Evolutionary conservation across 2,888 invertebrate species (phyloP), one percentile per base, ranked within the genome.

Genomic region (Pristionchus mayeri): DNA sequence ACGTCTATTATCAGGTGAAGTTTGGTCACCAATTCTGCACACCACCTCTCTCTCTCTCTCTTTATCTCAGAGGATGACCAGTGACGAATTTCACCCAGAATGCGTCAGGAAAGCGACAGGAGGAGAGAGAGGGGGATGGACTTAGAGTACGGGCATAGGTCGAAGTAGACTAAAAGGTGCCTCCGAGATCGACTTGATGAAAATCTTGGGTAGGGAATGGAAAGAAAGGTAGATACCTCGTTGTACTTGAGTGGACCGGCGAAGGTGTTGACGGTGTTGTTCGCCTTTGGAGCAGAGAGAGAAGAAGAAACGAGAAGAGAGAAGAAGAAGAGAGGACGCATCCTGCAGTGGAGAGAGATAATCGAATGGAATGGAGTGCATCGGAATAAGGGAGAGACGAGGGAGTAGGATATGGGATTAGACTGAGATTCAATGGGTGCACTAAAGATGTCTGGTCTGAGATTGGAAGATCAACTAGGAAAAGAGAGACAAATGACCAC

Each of bases 251-350:
- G n/a, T 30, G 60, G 44, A 3, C 82, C 82, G 13, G 82, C 82
- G n/a, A 37, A 89, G 3, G 89, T 89, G 85, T 89, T 89, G 13
- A 89, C 89, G 2, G 88, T 86, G 82, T 88, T 87, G 52, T 85
- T 85, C 3, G 86, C 87, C 24, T 44, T 37, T 0, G 71, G 71
- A 6, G 30, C 86, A 85, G 27, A 85, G 85, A 21, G 85, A 34
- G 40, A 60, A 63, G 78, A 7, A 0, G 71, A n/a, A 13, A 44
- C 37, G 40, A 71, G 44, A 24, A 85, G 37, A 7, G 67, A 50
- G 13, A 86, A 27, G 27, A 87, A 78, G 34, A 81, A n/a, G 71
- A 71, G n/a, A n/a, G 71, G 44, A 1, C 40, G 9, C 71, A 71
- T 71, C 71, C 71, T 71, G 71, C 0, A 40, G 37, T 7, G 3